Conservation (phyloP, 2,113 vertebrate species). For the Mastomys natalensis region DNA sequence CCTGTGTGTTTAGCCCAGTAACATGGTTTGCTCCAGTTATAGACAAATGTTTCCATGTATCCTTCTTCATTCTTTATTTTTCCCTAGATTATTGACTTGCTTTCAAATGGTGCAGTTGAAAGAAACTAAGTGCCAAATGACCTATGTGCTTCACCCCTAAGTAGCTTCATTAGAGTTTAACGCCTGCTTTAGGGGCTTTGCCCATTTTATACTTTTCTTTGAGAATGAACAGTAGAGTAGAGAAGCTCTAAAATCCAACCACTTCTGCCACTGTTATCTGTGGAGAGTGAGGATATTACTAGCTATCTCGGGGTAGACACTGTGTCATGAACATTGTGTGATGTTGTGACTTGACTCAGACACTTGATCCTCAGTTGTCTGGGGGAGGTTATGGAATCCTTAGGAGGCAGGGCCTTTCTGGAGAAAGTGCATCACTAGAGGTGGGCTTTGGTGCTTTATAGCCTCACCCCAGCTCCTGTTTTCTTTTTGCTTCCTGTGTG, state of each 20-base stretch:
- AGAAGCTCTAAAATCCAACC: not conserved
- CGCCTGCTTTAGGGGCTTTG: not conserved
- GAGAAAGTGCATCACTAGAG: not conserved
- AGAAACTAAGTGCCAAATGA: slow-evolving; percentile 51
- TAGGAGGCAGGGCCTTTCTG: not conserved
- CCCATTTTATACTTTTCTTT: slow-evolving; percentile 31
- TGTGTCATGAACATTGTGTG: not conserved
- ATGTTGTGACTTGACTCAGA: not conserved
- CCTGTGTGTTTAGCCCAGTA: not conserved
- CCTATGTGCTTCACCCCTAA: slow-evolving; percentile 24
- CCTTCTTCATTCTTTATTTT: not conserved
- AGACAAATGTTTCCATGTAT: not conserved
- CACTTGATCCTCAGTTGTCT: not conserved
- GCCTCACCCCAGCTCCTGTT: not conserved
- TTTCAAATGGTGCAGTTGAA: slow-evolving; percentile 38
- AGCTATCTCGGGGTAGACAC: not conserved
- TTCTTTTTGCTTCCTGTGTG: not conserved
- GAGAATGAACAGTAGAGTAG: slow-evolving; percentile 30
- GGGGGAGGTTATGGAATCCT: not conserved
- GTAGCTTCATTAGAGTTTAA: not conserved
- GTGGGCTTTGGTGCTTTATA: not conserved
- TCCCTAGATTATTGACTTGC: slow-evolving; percentile 11
- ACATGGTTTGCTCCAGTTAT: not conserved
- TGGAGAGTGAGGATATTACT: slow-evolving; percentile 23
- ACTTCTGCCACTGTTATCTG: not conserved